phyloP scores from a whole-genome alignment of 1,140 invertebrate genomes.

The Rhynchophorus ferrugineus region DNA sequence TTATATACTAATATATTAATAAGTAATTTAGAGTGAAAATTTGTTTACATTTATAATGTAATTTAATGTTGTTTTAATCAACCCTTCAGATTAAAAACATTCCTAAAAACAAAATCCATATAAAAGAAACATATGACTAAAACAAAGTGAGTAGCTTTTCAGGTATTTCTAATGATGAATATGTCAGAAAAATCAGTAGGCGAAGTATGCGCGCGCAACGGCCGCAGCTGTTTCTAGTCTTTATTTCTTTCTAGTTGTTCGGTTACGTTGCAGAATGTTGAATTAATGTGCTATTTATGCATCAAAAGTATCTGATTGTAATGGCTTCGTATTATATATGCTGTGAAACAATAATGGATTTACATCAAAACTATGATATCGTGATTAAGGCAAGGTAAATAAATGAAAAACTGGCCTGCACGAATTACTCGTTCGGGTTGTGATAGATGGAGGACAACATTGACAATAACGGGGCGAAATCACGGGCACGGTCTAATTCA shows the following conservation, averaged over 20 bases:
- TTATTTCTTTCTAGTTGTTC: constrained; percentile 7
- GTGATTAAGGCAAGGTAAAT: constrained; percentile 8
- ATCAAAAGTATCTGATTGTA: constrained; percentile 12
- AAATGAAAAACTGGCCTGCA: constrained; percentile 7
- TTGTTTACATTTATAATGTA: too few species aligned
- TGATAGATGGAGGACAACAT: constrained; percentile 38
- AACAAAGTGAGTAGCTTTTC: too few species aligned
- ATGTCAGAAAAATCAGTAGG: too few species aligned
- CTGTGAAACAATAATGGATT: background rate
- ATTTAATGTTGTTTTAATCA: too few species aligned
- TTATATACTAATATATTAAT: too few species aligned
- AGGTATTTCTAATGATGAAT: too few species aligned
- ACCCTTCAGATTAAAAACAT: too few species aligned
- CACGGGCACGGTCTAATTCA: constrained; percentile 47
- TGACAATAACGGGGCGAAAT: constrained; percentile 33
- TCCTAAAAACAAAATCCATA: too few species aligned
- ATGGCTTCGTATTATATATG: constrained; percentile 5
- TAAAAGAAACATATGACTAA: too few species aligned
- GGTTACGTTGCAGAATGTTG: constrained; percentile 27
- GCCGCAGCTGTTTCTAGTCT: constrained; percentile 29
- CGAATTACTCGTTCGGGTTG: constrained; percentile 15
- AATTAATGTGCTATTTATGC: constrained; percentile 20
- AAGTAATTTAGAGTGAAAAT: too few species aligned
- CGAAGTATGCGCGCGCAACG: constrained; percentile 18
- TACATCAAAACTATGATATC: background rate